Conservation (phyloP, 2,797 vertebrate genomes). For the Philypnodon macrostomus region DNA sequence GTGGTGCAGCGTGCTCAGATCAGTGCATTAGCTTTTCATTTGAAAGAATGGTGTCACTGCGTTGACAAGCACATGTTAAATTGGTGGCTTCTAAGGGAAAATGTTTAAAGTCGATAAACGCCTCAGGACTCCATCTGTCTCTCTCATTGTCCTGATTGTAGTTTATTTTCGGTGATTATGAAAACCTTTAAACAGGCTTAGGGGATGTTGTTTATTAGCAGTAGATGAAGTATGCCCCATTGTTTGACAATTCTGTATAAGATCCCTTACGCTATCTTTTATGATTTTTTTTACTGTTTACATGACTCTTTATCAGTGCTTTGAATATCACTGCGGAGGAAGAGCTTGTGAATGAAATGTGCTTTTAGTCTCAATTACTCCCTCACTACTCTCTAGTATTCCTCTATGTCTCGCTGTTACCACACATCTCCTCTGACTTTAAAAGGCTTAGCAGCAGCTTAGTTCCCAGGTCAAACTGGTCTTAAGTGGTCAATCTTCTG, state of each 20-base stretch:
- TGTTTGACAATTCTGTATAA: conserved; percentile 46
- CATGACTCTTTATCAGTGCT: conserved; percentile 62
- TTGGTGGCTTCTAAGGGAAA: conserved; percentile 78
- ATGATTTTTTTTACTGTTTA: conserved; percentile 73
- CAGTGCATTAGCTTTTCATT: conserved; percentile 77
- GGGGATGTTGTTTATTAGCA: conserved; percentile 78
- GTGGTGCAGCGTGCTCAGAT: conserved; percentile 71
- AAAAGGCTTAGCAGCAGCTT: conserved; percentile 87
- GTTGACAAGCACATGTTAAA: conserved; percentile 79
- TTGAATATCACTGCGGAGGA: conserved; percentile 66
- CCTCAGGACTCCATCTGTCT: conserved; percentile 80
- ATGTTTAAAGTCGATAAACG: conserved; percentile 80
- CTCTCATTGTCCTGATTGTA: conserved; percentile 79
- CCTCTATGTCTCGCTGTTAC: conserved; percentile 55
- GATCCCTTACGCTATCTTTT: conserved; percentile 68
- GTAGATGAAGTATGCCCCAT: conserved; percentile 69
- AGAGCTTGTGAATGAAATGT: conserved; percentile 58
- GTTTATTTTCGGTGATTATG: conserved; percentile 82
- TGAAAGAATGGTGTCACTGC: conserved; percentile 84
- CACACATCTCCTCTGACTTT: conserved; percentile 83
- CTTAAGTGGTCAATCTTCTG: conserved; percentile 93
- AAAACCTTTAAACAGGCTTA: conserved; percentile 78
- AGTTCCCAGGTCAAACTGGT: conserved; percentile 90
- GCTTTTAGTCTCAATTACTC: conserved; percentile 51
- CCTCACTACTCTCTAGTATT: conserved; percentile 40